Base-by-base conservation (phyloP, 2,888 invertebrate genomes). In the Drosophila prolongata region DNA sequence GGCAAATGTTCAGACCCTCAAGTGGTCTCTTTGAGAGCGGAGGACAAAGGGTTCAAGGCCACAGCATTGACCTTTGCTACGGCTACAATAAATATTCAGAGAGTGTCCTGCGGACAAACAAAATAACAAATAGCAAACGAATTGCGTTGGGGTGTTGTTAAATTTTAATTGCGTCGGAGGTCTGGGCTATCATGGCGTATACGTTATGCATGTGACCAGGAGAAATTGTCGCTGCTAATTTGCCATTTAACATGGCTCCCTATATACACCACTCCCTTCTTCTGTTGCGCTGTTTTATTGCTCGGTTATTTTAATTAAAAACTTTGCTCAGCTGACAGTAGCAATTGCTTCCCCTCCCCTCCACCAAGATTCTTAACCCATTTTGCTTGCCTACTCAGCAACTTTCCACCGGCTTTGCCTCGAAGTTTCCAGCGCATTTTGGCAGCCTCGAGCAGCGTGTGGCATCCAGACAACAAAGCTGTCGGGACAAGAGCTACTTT, bases 231-330 rank as follows among this genome's bases (percentile, higher is more conserved):
- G 76, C 68, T 78, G 75, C 80, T 75, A 80, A 84, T 86, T 87
- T 77, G 14, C 43, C 64, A 44, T 49, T 53, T 49, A 43, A 34
- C 46, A 24, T 13, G 35, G 8, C 34, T 54, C 34, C 56, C n/a
- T 27, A 19, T 19, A 14, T 38, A 24, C 42, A 24, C 42, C 44
- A 11, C 47, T 40, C 8, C 19, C 16, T 43, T 57, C 11, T 53
- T 61, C 70, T 79, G 72, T 64, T 76, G 76, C 70, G 73, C 76
- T 77, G 69, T 80, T 86, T 88, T 88, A 83, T 86, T 83, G 88
- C 86, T 75, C 64, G 80, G 80, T 82, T 88, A 87, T 87, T 87
- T 87, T 87, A 87, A 88, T 87, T 87, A 87, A 87, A 88, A 88
- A 88, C 82, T 87, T 87, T 87, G 62, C 60, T 58, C 79, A 67